A percentile compares a stretch with the other conserved stretches of the same genome.
phyloP scores from a whole-genome alignment of 1,140 invertebrate genomes.

The Plutomurus gul region DNA sequence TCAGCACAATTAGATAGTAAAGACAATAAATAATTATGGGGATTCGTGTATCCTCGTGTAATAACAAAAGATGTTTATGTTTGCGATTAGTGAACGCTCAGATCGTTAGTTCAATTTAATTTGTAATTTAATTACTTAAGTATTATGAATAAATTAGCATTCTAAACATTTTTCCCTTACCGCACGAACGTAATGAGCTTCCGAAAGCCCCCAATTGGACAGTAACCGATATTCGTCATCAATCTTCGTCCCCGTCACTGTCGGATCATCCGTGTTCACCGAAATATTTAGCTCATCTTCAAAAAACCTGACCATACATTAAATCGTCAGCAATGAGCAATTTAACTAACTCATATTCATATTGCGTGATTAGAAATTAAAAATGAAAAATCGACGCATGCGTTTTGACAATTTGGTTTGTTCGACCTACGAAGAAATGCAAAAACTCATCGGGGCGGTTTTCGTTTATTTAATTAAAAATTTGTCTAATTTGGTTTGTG shows the following conservation, averaged over 20 bases:
- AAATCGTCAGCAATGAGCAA: neutral
- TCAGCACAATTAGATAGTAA: too few species aligned
- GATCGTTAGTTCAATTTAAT: too few species aligned
- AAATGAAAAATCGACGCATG: neutral
- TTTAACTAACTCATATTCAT: neutral
- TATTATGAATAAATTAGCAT: constrained; percentile 11
- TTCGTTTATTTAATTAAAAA: too few species aligned
- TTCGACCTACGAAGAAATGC: too few species aligned
- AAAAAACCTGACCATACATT: constrained; percentile 61
- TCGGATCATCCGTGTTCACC: constrained; percentile 67
- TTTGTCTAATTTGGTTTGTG: neutral
- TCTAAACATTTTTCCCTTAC: constrained; percentile 57
- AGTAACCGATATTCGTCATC: constrained; percentile 62
- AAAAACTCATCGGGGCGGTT: too few species aligned
- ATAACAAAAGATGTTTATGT: too few species aligned
- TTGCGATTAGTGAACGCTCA: too few species aligned
- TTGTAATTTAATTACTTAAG: neutral
- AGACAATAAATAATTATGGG: too few species aligned
- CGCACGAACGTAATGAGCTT: constrained; percentile 60
- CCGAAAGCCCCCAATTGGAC: constrained; percentile 60
- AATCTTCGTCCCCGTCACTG: constrained; percentile 61
- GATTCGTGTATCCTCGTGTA: too few species aligned
- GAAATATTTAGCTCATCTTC: constrained; percentile 66
- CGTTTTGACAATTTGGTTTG: neutral
- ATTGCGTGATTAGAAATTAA: neutral